Base-by-base conservation (phyloP, 2,888 invertebrate species). In the Drosophila acutilabella region DNA sequence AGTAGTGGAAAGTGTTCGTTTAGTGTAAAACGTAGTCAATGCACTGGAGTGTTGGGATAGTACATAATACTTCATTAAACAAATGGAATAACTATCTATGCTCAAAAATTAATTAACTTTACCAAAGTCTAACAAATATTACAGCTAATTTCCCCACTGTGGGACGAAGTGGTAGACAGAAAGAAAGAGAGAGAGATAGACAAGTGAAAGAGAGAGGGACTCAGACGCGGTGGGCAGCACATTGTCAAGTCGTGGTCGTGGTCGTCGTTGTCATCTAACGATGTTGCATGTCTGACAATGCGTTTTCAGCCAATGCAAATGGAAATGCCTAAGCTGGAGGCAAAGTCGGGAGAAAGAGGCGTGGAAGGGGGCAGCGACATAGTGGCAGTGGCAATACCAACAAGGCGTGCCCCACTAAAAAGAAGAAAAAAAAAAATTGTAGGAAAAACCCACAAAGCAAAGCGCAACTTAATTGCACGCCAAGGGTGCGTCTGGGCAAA, bases 401-500 rank as follows among this genome's bases (percentile, higher is more conserved):
- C 77, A 70, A 72, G 84, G 81, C 68, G 84, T 79, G 89, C 71
- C 76, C 76, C 78, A 72, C 62, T 70, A 66, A 71, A 67, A 45
- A 51, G 36, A 36, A n/a, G n/a, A 36, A 18, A 7, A 36, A 50
- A 16, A 4, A 4, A 76, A 62, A 65, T 36, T 71, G 44, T 36
- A 45, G 83, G 83, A 80, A 83, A 83, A 88, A 88, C 88, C 88
- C 87, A 84, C 81, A 73, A 77, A 73, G 72, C 72, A 71, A 67
- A 71, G 73, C 72, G 79, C 78, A 73, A 82, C 80, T 88, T 88
- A 88, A 84, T 84, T 88, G 84, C 89, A 83, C 58, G 74, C 71
- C 68, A 69, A 58, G 45, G 71, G 77, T 62, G 66, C 60, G 76
- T 53, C 70, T 41, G 54, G 36, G 13, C 36, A 36, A 59, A 48